Percentiles rank a stretch among this genome's conserved stretches.
Conservation (phyloP, 2,113 vertebrate genomes). For the Corythornis vintsioides region DNA sequence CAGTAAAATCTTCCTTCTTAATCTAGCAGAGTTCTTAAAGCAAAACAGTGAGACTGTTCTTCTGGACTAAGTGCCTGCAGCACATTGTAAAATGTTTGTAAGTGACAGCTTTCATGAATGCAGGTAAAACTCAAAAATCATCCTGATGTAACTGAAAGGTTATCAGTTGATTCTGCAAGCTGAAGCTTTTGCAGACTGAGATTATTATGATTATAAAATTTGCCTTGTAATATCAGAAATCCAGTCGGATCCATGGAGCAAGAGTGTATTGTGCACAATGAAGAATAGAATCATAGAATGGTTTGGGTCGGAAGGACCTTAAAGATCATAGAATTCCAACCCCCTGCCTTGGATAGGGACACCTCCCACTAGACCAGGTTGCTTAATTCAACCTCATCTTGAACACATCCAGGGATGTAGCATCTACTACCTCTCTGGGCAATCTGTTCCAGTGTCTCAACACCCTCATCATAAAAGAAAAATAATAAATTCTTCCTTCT, state of each 20-base stretch:
- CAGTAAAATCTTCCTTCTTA: background rate
- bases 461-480: too few relatives aligned
- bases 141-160: background rate
- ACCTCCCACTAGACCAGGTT: too few relatives aligned
- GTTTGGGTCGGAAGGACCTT: too few relatives aligned
- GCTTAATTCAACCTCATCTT: too few relatives aligned
- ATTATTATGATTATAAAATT: background rate
- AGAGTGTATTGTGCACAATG: background rate
- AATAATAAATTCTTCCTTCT: too few relatives aligned
- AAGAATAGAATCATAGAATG: too few relatives aligned
- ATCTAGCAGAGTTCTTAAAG: background rate
- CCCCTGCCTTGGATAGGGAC: too few relatives aligned
- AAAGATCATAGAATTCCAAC: too few relatives aligned
- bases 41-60: background rate
- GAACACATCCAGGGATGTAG: too few relatives aligned
- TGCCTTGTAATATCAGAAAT: background rate
- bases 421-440: too few relatives aligned
- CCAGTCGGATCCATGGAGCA: background rate
- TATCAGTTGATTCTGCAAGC: background rate
- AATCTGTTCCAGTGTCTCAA: too few relatives aligned
- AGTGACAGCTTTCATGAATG: background rate
- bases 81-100: background rate
- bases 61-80: background rate
- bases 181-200: background rate
- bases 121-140: background rate